phyloP scores from a whole-genome alignment of 2,113 vertebrate genomes.

The Hemiscyllium ocellatum region DNA sequence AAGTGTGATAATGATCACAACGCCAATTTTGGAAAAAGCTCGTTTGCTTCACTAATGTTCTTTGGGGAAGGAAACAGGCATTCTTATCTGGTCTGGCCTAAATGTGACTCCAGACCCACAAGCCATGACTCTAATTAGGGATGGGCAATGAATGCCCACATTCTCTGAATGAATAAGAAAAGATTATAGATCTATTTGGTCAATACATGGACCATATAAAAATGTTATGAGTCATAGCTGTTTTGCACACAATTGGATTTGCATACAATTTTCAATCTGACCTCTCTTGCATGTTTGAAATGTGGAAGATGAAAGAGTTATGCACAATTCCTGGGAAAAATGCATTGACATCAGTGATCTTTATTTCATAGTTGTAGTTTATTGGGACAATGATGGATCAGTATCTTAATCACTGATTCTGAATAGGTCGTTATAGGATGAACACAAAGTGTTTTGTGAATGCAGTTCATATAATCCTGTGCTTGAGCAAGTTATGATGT shows the following conservation, averaged over 20 bases:
- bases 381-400: background rate
- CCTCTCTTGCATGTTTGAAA: background rate
- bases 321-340: background rate
- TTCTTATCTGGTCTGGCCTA: no score
- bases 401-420: background rate
- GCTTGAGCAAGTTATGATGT: background rate
- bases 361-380: background rate
- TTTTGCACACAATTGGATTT: background rate
- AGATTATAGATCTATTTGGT: background rate
- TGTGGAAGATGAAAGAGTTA: background rate
- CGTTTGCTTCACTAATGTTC: no score
- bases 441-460: background rate
- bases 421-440: background rate
- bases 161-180: no score
- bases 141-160: no score
- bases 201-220: background rate
- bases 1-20: no score
- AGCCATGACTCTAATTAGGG: no score
- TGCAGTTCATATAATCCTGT: background rate
- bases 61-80: no score
- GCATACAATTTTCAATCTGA: background rate
- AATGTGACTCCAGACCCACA: no score
- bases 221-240: background rate
- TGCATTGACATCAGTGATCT: background rate
- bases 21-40: no score